Conservation (phyloP, 2,113 vertebrate genomes). For the Cichladusa arquata region DNA sequence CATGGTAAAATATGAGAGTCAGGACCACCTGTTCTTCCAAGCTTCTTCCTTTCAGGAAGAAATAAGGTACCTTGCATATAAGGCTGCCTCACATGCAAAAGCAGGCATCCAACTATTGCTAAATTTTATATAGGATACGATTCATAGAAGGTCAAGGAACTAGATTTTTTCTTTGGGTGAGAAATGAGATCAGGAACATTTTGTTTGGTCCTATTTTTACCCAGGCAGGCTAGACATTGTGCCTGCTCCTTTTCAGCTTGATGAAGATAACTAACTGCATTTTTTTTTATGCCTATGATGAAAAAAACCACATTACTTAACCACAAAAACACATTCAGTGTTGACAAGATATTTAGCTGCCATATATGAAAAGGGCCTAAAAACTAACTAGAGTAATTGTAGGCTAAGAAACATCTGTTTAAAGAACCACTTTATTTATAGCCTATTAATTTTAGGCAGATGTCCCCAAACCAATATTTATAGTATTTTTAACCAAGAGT, state of each 20-base stretch:
- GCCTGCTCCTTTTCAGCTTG: neutral
- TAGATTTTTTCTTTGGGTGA: neutral
- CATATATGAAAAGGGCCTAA: neutral
- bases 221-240: neutral
- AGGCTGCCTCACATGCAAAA: neutral
- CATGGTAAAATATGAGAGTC: neutral
- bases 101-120: neutral
- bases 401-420: neutral
- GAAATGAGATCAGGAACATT: neutral
- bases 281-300: neutral
- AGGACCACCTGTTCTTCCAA: neutral
- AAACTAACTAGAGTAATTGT: neutral
- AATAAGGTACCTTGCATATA: neutral
- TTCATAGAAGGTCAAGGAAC: neutral
- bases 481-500: neutral
- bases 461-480: neutral
- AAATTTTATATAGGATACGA: neutral
- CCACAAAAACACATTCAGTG: neutral
- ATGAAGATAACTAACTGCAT: neutral
- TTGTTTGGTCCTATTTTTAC: neutral
- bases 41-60: neutral
- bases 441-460: constrained; percentile 13
- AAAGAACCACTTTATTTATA: neutral
- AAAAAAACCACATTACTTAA: neutral
- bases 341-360: neutral